Percentiles rank a stretch among this genome's conserved stretches.
These are phyloP conservation scores for Phenganax marumi DNA, from an alignment of 92 coral and sea anemone species.

Conservation along the genomic window DNA sequence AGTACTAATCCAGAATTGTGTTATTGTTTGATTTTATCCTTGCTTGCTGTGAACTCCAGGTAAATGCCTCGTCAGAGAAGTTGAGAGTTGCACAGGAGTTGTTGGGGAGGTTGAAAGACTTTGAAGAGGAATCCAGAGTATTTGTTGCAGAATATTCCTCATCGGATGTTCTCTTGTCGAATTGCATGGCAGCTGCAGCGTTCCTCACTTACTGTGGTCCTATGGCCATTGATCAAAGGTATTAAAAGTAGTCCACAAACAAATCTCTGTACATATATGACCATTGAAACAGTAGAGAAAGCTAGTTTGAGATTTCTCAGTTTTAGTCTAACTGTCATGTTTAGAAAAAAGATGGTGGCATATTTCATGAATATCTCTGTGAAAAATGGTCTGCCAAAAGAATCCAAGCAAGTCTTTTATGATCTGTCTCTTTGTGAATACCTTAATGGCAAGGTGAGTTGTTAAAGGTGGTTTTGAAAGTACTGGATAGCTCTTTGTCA, in stretches of 20 bases:
- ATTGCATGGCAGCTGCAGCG: constrained; percentile 93
- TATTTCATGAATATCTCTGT: constrained; percentile 83
- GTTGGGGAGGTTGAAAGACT: constrained; percentile 69
- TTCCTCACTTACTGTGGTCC: constrained; percentile 97
- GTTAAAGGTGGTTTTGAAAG: neutral
- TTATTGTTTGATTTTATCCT: too few relatives aligned
- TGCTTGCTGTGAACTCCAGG: constrained; percentile 1
- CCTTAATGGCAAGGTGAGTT: constrained; percentile 87
- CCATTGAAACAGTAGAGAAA: neutral
- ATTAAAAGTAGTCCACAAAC: neutral
- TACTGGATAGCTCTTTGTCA: too few relatives aligned
- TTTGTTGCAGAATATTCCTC: constrained; percentile 92
- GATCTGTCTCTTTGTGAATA: constrained; percentile 88
- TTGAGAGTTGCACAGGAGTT: constrained; percentile 86
- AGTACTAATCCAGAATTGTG: too few relatives aligned
- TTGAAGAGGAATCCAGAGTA: constrained; percentile 77
- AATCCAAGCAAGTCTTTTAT: constrained; percentile 72
- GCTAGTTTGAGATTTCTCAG: neutral
- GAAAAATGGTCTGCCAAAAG: constrained; percentile 80
- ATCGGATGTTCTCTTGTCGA: constrained; percentile 86
- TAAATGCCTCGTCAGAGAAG: constrained; percentile 86
- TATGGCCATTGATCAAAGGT: constrained; percentile 95
- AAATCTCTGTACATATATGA: neutral
- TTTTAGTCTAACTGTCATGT: neutral
- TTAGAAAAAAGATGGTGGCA: constrained; percentile 86